Percentiles rank a stretch among this genome's conserved stretches.
These are phyloP conservation scores for Pangasianodon hypophthalmus DNA, from an alignment of 2,113 vertebrate species.

Conservation along the genomic window DNA sequence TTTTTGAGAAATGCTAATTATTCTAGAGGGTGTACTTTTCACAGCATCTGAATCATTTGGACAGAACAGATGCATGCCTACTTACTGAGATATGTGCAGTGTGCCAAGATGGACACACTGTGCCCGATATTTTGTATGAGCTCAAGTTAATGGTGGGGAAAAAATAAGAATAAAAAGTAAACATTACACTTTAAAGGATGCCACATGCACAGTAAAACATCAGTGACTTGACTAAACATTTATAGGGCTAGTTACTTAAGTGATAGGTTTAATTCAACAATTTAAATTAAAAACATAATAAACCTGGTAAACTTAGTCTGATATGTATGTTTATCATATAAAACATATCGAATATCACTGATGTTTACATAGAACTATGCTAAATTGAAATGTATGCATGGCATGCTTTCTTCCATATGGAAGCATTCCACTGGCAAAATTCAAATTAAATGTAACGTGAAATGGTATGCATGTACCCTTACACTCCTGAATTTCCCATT, in stretches of 20 bases:
- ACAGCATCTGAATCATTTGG: constrained; percentile 15
- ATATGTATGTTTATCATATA: neutral
- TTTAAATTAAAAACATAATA: neutral
- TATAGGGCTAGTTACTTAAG: neutral
- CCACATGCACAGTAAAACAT: neutral
- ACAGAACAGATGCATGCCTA: neutral
- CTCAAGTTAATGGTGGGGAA: neutral
- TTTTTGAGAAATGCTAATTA: constrained; percentile 53
- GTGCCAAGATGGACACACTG: neutral
- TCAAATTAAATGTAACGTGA: neutral
- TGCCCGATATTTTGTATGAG: neutral
- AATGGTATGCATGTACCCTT: neutral
- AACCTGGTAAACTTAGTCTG: neutral
- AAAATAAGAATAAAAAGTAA: neutral
- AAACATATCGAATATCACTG: neutral
- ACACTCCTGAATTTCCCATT: neutral
- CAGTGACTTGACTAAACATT: neutral
- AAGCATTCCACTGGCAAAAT: neutral
- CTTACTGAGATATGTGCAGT: neutral
- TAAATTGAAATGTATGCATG: no score
- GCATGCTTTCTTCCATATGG: no score
- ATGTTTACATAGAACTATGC: no score
- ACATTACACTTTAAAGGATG: neutral
- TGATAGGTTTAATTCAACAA: neutral
- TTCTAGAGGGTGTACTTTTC: constrained; percentile 33